These are phyloP conservation scores for Drosophila prolongata DNA, from an alignment of 2,888 invertebrate species.

Conservation along the genomic window DNA sequence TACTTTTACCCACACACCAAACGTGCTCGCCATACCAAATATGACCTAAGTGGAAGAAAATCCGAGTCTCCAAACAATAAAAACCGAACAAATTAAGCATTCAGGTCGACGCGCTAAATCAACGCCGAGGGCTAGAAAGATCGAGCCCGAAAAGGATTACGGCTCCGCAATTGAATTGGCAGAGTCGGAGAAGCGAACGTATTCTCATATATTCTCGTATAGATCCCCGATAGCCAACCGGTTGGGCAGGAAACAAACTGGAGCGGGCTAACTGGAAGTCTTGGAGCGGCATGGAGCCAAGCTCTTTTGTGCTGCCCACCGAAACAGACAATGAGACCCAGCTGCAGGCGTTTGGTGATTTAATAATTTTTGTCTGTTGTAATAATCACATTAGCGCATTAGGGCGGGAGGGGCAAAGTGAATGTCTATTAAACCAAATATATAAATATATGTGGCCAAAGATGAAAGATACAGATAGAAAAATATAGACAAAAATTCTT, in stretches of 20 bases:
- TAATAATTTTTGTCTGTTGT: constrained; percentile 39
- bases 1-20: constrained; percentile 39
- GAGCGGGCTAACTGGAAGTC: constrained; percentile 28
- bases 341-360: constrained; percentile 49
- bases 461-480: neutral
- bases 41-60: constrained; percentile 39
- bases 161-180: constrained; percentile 31
- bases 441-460: constrained; percentile 1
- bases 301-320: constrained; percentile 31
- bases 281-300: constrained; percentile 26
- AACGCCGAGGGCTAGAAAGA: constrained; percentile 24
- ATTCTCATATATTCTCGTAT: constrained; percentile 25
- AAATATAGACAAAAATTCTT: neutral
- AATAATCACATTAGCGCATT: constrained; percentile 38
- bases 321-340: constrained; percentile 44
- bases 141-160: constrained; percentile 53
- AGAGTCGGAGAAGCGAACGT: constrained; percentile 19
- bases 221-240: constrained; percentile 68
- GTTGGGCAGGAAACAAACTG: constrained; percentile 54
- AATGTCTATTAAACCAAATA: constrained; percentile 21
- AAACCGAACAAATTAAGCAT: constrained; percentile 48
- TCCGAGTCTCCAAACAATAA: constrained; percentile 17
- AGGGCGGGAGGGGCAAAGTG: constrained; percentile 16
- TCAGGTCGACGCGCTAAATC: constrained; percentile 43
- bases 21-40: constrained; percentile 56